These are phyloP conservation scores for Drosophila tristis DNA, from an alignment of 1,140 invertebrate genomes.

Conservation along the genomic window DNA sequence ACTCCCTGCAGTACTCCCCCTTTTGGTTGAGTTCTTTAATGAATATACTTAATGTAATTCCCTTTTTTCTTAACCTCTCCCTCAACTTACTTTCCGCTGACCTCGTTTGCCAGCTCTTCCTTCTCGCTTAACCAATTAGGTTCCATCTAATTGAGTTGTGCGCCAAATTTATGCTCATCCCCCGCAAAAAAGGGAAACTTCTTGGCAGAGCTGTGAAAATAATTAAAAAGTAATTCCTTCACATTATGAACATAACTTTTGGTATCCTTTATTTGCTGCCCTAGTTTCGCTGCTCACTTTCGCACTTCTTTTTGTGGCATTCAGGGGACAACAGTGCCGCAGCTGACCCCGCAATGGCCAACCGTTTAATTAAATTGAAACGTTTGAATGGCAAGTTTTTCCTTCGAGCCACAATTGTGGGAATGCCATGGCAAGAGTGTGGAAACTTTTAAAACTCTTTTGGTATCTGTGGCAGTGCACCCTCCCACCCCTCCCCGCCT, in stretches of 20 bases:
- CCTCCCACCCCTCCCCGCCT: not conserved
- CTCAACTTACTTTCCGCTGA: not conserved
- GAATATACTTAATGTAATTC: too few species aligned
- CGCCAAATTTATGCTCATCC: not conserved
- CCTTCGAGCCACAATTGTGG: not conserved
- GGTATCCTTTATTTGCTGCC: not conserved
- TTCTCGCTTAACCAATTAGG: slow-evolving; percentile 14
- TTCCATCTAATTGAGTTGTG: slow-evolving; percentile 13
- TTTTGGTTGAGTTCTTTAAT: not conserved
- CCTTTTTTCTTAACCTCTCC: too few species aligned
- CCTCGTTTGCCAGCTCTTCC: too few species aligned
- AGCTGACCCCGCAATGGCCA: slow-evolving; percentile 26
- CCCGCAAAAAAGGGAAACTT: slow-evolving; percentile 9
- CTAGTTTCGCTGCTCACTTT: slow-evolving; percentile 2
- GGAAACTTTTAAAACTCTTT: slow-evolving; percentile 21
- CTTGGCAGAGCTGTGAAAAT: slow-evolving; percentile 41
- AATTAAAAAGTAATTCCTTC: slow-evolving; percentile 69
- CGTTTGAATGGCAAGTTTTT: slow-evolving; percentile 53
- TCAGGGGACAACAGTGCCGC: not conserved
- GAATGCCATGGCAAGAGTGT: not conserved
- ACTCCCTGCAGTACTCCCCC: not conserved
- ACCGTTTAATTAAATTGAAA: slow-evolving; percentile 60
- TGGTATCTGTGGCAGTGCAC: not conserved
- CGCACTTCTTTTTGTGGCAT: slow-evolving; percentile 27
- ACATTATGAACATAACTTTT: slow-evolving; percentile 40